phyloP scores from a whole-genome alignment of 2,797 vertebrate genomes.

The Enteromius thamalakanensis region DNA sequence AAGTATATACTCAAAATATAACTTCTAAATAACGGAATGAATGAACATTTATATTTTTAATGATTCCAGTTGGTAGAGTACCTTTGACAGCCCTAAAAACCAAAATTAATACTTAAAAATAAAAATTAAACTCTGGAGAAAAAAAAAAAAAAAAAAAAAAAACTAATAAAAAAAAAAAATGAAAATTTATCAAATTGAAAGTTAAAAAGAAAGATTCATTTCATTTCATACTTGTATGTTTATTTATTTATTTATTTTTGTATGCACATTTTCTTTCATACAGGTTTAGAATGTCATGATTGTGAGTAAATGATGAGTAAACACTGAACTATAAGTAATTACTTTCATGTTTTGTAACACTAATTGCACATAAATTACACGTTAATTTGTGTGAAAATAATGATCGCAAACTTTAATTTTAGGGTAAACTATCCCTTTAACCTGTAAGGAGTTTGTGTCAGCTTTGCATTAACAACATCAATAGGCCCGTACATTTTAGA shows the following conservation, averaged over 20 bases:
- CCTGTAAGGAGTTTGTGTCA: neutral
- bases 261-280: neutral
- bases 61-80: neutral
- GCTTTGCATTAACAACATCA: conserved; percentile 2
- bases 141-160: neutral
- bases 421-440: neutral
- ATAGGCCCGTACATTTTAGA: neutral
- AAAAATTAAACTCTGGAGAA: neutral
- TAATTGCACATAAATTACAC: neutral
- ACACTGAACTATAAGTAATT: neutral
- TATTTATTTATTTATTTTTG: neutral
- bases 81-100: neutral
- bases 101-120: neutral
- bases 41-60: neutral
- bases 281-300: neutral
- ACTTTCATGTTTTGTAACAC: neutral
- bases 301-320: neutral
- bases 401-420: neutral
- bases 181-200: neutral
- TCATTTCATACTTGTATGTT: neutral
- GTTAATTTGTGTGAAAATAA: neutral
- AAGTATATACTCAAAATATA: neutral
- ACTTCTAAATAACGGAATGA: neutral
- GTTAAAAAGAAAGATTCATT: neutral
- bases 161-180: neutral